Evolutionary conservation across 2,888 invertebrate species (phyloP).

Genomic region (Drosophila multiciliata): DNA sequence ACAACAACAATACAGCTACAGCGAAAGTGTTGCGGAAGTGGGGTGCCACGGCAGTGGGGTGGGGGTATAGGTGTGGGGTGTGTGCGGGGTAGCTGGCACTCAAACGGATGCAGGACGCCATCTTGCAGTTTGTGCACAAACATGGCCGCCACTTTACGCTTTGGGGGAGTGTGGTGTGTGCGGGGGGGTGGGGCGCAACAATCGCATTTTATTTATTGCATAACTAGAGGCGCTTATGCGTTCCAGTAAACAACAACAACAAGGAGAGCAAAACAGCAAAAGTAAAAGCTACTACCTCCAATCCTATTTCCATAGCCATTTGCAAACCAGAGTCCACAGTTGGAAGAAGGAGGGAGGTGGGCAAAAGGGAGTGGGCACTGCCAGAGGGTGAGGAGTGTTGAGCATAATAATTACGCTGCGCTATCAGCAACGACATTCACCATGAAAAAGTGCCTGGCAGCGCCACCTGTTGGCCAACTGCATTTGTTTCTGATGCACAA

Average conservation of each 20-base stretch:
- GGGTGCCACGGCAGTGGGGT: neutral
- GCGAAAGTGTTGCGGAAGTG: constrained; percentile 63
- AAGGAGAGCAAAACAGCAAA: neutral
- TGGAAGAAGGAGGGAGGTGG: neutral
- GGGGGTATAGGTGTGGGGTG: neutral
- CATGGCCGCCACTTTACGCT: constrained; percentile 62
- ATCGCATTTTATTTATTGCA: constrained; percentile 76
- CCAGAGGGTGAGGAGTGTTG: constrained; percentile 27
- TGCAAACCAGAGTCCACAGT: constrained; percentile 10
- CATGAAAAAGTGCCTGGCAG: constrained; percentile 70
- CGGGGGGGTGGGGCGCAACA: constrained; percentile 44
- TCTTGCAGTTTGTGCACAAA: constrained; percentile 73
- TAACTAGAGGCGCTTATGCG: constrained; percentile 75
- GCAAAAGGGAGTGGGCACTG: neutral
- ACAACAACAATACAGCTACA: constrained; percentile 27
- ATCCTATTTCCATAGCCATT: constrained; percentile 18
- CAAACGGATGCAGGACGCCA: constrained; percentile 75
- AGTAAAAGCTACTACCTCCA: constrained; percentile 7
- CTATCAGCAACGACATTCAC: constrained; percentile 72
- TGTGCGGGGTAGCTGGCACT: constrained; percentile 22
- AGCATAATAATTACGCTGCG: constrained; percentile 76
- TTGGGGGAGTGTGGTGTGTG: neutral
- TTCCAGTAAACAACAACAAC: constrained; percentile 21
- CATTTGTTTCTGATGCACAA: constrained; percentile 7
- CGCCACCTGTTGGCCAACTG: constrained; percentile 67